Percentiles rank a stretch among this genome's conserved stretches.
These are phyloP conservation scores for Champsocephalus esox DNA, from an alignment of 2,797 vertebrate species.

Conservation along the genomic window DNA sequence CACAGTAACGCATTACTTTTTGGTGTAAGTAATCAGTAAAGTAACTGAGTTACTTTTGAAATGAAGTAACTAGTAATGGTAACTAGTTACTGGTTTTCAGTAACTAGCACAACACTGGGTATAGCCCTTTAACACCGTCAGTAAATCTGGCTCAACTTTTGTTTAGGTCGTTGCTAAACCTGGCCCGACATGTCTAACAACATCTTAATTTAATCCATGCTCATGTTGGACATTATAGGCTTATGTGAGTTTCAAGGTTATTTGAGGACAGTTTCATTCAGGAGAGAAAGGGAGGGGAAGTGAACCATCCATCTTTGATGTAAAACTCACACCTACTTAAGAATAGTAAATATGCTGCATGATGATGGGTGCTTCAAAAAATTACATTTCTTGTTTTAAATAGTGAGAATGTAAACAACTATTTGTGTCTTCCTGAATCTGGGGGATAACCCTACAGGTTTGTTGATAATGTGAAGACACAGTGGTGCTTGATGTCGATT, in stretches of 20 bases:
- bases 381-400: not conserved
- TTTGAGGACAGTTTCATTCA: conserved; percentile 34
- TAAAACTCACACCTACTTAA: not conserved
- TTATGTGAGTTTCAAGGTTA: conserved; percentile 40
- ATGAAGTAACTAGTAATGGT: too few relatives aligned
- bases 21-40: too few relatives aligned
- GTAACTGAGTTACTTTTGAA: too few relatives aligned
- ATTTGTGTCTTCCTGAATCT: not conserved
- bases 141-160: conserved; percentile 29
- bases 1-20: too few relatives aligned
- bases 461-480: not conserved
- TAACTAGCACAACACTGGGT: too few relatives aligned
- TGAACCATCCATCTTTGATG: conserved; percentile 24
- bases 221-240: conserved; percentile 46
- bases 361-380: not conserved
- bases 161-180: conserved; percentile 48
- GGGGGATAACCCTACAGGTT: not conserved
- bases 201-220: conserved; percentile 46
- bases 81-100: too few relatives aligned
- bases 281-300: conserved; percentile 12
- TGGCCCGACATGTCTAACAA: conserved; percentile 55
- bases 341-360: conserved; percentile 2
- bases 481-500: not conserved
- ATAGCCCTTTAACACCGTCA: conserved; percentile 16
- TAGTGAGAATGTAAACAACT: not conserved